Conservation (phyloP, 2,888 invertebrate species). For the Clitarchus hookeri region DNA sequence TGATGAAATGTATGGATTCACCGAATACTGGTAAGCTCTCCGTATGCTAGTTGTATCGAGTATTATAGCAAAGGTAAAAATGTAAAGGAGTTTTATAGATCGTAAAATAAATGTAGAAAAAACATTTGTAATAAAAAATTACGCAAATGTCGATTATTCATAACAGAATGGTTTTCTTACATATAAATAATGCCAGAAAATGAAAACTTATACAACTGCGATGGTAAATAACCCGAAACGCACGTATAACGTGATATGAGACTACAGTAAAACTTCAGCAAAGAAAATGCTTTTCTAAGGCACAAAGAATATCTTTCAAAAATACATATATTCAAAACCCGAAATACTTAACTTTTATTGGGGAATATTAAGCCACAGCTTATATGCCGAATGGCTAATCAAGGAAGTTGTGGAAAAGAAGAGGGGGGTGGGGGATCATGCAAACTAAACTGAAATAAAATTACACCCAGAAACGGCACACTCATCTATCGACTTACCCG, state of each 20-base stretch:
- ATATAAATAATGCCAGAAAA: background rate
- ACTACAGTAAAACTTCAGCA: background rate
- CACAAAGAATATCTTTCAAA: background rate
- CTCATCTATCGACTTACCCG: no score
- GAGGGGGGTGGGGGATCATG: no score
- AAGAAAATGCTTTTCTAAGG: background rate
- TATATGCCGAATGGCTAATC: no score
- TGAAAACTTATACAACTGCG: background rate
- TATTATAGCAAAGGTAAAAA: background rate
- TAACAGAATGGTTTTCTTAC: background rate
- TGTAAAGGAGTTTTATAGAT: background rate
- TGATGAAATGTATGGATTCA: background rate
- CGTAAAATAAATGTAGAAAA: background rate
- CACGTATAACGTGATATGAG: background rate
- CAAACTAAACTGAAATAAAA: no score
- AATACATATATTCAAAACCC: no score
- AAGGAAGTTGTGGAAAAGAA: no score
- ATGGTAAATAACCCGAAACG: background rate
- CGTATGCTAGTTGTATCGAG: background rate
- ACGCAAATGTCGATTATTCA: background rate
- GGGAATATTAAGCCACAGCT: no score
- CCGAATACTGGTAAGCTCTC: background rate
- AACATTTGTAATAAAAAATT: background rate
- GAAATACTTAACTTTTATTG: no score
- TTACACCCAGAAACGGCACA: no score